Evolutionary conservation across 2,888 invertebrate species (phyloP), one percentile per base, ranked within the genome.

Genomic region (Muschampia plurimacula): DNA sequence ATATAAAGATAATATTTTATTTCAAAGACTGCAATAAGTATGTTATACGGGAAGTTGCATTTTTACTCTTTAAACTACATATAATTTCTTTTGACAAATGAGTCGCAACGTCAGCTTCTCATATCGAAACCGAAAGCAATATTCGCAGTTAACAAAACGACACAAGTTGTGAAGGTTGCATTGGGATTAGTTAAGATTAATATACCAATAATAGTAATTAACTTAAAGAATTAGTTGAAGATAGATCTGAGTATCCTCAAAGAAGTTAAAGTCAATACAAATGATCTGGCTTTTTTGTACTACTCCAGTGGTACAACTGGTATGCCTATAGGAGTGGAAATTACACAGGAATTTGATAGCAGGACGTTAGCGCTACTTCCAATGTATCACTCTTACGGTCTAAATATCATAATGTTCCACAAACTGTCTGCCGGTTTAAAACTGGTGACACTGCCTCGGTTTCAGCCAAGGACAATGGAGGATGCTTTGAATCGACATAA

Each of bases 251-350:
- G 67, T 65, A 6, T 67, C n/a, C 49, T 72, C 13, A 66, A 62
- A 22, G 52, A 72, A 5, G 68, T 73, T 4, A 41, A 15, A 68
- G 63, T n/a, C 12, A 64, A 64, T 10, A 12, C 64, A 46, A 36
- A 68, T 41, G 72, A 73, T 68, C 36, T 73, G 7, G 67, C 41
- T 8, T 13, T 69, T 22, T 81, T 98, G 72, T 97, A 97, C 0
- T 98, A 97, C 90, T 98, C 98, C 2, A 97, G 97, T 84, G 97
- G 97, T 0, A 98, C 98, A 0, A 98, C 98, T 0, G 98, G 98
- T 0, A 79, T 96, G 60, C 96, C 97, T 0, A 97, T 97, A 92
- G 97, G 97, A 1, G 97, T 97, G 0, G 94, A 95, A 80, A 83
- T 97, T 95, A 0, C 96, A 97, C 84, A 88, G 79, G 68, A 96